Percentiles rank a stretch among this genome's conserved stretches.
phyloP scores from a whole-genome alignment of 2,113 vertebrate species.

The Azemiops feae region DNA sequence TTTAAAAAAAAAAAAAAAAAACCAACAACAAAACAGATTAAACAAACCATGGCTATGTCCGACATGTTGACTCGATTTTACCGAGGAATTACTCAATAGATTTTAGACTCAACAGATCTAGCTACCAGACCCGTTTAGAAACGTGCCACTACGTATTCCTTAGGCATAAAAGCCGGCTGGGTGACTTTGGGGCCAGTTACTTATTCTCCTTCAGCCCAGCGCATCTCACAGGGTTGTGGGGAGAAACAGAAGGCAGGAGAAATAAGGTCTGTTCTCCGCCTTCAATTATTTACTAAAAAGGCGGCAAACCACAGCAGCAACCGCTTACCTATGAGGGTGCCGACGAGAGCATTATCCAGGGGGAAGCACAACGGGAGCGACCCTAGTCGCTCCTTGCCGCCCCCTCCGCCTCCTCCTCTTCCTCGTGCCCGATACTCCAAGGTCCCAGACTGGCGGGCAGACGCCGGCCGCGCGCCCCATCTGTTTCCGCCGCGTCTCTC shows the following conservation, averaged over 20 bases:
- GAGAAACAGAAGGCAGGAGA: background rate
- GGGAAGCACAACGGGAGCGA: conserved; percentile 63
- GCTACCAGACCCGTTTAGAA: background rate
- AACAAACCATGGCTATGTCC: too few species aligned
- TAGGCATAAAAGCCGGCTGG: background rate
- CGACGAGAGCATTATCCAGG: conserved; percentile 71
- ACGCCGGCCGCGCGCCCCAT: background rate
- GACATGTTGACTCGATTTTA: too few species aligned
- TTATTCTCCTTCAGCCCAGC: background rate
- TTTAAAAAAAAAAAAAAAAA: background rate
- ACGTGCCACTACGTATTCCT: background rate
- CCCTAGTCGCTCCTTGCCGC: background rate
- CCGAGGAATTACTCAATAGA: background rate
- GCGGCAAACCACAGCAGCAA: background rate
- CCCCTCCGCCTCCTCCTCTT: background rate
- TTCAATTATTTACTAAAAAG: background rate
- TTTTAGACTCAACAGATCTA: background rate
- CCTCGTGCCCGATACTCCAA: background rate
- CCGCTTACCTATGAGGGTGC: conserved; percentile 79
- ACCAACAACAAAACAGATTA: background rate
- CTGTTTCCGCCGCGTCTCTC: background rate
- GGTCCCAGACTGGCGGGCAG: background rate
- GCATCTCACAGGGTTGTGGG: background rate
- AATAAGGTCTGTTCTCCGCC: background rate
- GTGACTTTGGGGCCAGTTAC: background rate